phyloP scores from a whole-genome alignment of 2,888 invertebrate genomes.

The Hirtodrosophila duncani region DNA sequence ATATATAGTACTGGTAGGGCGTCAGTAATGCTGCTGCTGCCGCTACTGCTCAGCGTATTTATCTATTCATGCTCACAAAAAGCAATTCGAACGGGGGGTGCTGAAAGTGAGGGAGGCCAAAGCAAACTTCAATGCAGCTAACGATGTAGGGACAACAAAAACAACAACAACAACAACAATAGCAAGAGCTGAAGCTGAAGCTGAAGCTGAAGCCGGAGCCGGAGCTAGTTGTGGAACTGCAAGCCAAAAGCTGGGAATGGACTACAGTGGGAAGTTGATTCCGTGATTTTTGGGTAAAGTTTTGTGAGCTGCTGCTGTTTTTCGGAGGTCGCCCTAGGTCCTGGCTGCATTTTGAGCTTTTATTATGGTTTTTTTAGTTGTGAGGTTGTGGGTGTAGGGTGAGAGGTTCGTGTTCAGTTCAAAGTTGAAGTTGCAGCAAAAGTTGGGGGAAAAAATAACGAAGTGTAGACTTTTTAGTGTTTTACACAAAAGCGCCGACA shows the following conservation, averaged over 20 bases:
- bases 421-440: slow-evolving; percentile 64
- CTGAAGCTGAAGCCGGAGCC: slow-evolving; percentile 7
- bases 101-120: slow-evolving; percentile 2
- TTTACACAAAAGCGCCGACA: slow-evolving; percentile 68
- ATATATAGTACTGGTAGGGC: too few species aligned
- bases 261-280: slow-evolving; percentile 63
- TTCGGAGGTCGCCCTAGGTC: slow-evolving; percentile 37
- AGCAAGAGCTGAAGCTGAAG: slow-evolving; percentile 20
- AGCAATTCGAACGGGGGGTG: slow-evolving; percentile 44
- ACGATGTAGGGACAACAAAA: slow-evolving; percentile 59
- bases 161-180: slow-evolving; percentile 15
- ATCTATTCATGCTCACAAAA: slow-evolving; percentile 69
- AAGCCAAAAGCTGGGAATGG: slow-evolving; percentile 46
- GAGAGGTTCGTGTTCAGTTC: slow-evolving; percentile 61
- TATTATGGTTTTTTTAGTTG: slow-evolving; percentile 50
- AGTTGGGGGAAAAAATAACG: slow-evolving; percentile 39
- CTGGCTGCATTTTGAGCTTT: slow-evolving; percentile 65
- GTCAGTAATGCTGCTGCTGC: slow-evolving; percentile 8
- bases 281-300: slow-evolving; percentile 61
- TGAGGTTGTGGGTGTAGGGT: too few species aligned
- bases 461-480: slow-evolving; percentile 61
- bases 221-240: slow-evolving; percentile 25
- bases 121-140: slow-evolving; percentile 66
- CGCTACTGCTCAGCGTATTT: slow-evolving; percentile 54
- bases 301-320: slow-evolving; percentile 46